These are phyloP conservation scores for Syncerus caffer DNA, from an alignment of 2,797 vertebrate genomes.

Conservation along the genomic window DNA sequence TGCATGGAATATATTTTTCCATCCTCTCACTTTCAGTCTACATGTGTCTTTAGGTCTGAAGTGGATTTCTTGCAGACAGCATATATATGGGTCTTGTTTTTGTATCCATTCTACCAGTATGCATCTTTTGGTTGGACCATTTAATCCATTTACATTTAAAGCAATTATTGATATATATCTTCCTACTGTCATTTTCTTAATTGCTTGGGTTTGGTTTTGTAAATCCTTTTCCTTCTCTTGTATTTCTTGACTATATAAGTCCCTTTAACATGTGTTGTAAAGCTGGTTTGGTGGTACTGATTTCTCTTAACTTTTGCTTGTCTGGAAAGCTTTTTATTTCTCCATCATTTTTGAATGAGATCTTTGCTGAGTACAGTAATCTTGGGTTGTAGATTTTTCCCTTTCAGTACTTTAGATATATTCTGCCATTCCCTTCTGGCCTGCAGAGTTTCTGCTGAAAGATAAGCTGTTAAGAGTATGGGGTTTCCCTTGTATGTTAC, in stretches of 20 bases:
- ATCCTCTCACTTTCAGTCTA: background rate
- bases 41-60: background rate
- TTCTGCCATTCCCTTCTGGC: background rate
- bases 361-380: background rate
- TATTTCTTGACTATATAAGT: background rate
- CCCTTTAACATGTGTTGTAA: background rate
- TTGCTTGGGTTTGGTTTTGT: background rate
- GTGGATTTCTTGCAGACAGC: background rate
- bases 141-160: background rate
- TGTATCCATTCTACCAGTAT: background rate
- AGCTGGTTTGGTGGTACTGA: background rate
- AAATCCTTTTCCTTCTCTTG: background rate
- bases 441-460: background rate
- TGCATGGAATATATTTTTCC: background rate
- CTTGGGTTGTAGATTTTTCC: background rate
- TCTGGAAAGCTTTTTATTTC: background rate
- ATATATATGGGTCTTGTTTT: background rate
- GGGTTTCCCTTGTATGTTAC: background rate
- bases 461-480: background rate
- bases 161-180: background rate
- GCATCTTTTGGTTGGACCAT: background rate
- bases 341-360: background rate
- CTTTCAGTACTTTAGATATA: background rate
- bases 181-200: background rate
- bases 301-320: background rate